Evolutionary conservation across 1,140 invertebrate genomes (phyloP), one percentile per base, ranked within the genome.

Genomic region (Brachionus rotundiformis): DNA sequence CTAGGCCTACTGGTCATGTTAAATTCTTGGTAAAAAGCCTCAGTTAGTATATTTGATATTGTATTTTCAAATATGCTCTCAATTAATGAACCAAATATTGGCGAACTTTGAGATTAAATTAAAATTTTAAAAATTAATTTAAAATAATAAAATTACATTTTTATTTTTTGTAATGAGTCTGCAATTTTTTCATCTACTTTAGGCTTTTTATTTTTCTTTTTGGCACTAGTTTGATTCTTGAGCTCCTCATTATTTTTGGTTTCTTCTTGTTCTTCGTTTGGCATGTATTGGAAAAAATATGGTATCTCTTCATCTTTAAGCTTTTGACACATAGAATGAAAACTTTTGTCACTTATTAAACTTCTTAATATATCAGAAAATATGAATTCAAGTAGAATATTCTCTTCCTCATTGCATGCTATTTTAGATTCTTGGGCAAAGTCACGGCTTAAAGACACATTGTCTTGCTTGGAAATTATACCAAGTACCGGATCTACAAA

Each of bases 31-130:
- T 84, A 82, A 81, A 86, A 82, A 6, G 87, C 86, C 75, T 88
- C 88, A 13, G 84, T 82, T 76, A 88, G 83, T 11, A 88, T 85
- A 82, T 88, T 88, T 10, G 85, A 73, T 6, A 88, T 10, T 1
- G 86, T 86, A 81, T 88, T 88, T 73, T 88, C 87, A 33, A 88
- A 81, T 3, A 88, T 77, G 13, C 83, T 82, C 68, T 88, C 88
- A 19, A 85, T 59, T 8, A 83, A 36, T 65, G 85, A 85, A 31
- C 85, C 85, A 83, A 88, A 87, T 75, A 85, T 85, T 23, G 86
- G 84, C 13, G 84, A 54, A 76, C 87, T 82, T 31, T 19, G 23
- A n/a, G 5, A 80, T 27, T 41, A n/a, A 25, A 82, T 13, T 36
- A 16, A 84, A 73, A 84, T 84, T 39, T 63, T 16, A 71, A 39